Evolutionary conservation across 2,888 invertebrate species (phyloP).

Genomic region (Drosophila meridionalis): DNA sequence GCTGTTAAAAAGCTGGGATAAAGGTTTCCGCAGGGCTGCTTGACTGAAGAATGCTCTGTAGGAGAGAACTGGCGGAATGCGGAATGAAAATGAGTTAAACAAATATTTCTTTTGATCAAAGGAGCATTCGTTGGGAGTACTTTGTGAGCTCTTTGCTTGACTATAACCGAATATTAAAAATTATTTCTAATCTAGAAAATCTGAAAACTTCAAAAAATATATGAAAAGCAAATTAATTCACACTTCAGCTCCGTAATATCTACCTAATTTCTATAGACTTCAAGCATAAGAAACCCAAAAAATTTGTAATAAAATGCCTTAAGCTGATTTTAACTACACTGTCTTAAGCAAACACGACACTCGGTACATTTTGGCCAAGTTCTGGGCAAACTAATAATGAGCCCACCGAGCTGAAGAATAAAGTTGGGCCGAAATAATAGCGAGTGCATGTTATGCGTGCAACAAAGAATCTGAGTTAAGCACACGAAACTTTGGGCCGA

Average conservation of each 20-base stretch:
- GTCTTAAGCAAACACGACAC: background rate
- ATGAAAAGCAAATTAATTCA: background rate
- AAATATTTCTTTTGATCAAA: background rate
- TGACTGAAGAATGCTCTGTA: background rate
- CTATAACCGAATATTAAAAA: background rate
- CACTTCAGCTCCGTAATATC: background rate
- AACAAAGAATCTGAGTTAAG: background rate
- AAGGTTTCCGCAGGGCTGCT: background rate
- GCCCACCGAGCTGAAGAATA: background rate
- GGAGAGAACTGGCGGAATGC: too few relatives aligned
- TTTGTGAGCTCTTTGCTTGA: background rate
- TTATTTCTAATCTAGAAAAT: background rate
- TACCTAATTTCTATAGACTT: background rate
- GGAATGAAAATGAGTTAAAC: background rate
- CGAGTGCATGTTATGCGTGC: background rate
- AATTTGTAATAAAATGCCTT: background rate
- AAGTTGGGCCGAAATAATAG: background rate
- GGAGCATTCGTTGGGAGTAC: background rate
- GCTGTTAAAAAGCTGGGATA: background rate
- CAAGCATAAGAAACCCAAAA: background rate
- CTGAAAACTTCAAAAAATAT: background rate
- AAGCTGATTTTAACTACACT: background rate
- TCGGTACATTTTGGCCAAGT: background rate
- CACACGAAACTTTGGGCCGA: background rate
- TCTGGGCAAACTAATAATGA: conserved; percentile 1